Evolutionary conservation across 2,113 vertebrate species (phyloP), one percentile per base, ranked within the genome.

Genomic region (Gavialis gangeticus): DNA sequence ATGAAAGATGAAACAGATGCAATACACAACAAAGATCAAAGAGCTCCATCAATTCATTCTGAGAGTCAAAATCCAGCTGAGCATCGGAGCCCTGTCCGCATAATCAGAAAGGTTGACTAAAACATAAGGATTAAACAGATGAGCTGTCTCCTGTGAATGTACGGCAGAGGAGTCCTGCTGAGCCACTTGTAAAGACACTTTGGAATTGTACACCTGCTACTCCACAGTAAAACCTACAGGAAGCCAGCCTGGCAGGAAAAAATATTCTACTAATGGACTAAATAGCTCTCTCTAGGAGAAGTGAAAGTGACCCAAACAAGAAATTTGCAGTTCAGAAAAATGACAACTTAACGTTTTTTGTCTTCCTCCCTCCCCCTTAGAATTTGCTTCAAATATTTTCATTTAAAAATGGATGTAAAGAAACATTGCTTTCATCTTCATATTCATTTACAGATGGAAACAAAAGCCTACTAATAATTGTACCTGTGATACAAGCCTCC

Each of bases 41-140:
- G 98, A 97, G 95, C 69, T 96, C 94, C 97, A 98, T 97, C 98
- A 98, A 98, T 98, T 98, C 98, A 98, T 98, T 98, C 92, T 71
- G 95, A 96, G 97, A 98, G 97, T 98, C 98, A 98, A 98, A 98
- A 98, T 97, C 98, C 98, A 98, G 98, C 98, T 98, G 98, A 98
- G 98, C 97, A 96, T 96, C 85, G 73, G 96, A 98, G 96, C 96
- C 86, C 97, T 88, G 97, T 97, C 96, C 96, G 97, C 97, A 98
- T 98, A 98, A 98, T 98, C 97, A 98, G 97, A 97, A 98, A 98
- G 97, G 98, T 96, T 98, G 98, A 97, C 98, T 98, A 96, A 98
- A 98, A 98, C 98, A 98, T 97, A 98, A 97, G 98, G 98, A 98
- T 98, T 98, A 98, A 98, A 98, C 97, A 98, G 98, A 98, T 98